Conservation (phyloP, 2,888 invertebrate genomes). For the Parelbella ahira region DNA sequence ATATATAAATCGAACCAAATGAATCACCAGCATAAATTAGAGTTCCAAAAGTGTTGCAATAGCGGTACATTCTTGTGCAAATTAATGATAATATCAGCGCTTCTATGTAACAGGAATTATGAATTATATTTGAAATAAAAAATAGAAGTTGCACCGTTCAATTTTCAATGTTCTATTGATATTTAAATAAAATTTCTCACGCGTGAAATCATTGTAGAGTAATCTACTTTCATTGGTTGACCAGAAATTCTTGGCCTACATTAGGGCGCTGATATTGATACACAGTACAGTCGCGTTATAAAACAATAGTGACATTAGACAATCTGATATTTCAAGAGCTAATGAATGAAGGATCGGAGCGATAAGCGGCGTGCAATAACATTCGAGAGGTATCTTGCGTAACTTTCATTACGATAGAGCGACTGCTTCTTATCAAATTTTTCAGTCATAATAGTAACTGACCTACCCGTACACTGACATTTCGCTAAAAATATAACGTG, state of each 20-base stretch:
- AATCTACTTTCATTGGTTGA: constrained; percentile 11
- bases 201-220: constrained; percentile 3
- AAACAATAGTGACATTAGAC: constrained; percentile 10
- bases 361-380: constrained; percentile 18
- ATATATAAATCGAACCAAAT: too few species aligned
- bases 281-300: not conserved
- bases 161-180: too few species aligned
- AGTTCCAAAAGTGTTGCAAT: too few species aligned
- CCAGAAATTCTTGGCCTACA: constrained; percentile 17
- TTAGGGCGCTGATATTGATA: constrained; percentile 13
- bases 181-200: not conserved
- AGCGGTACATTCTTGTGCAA: too few species aligned
- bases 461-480: constrained; percentile 67
- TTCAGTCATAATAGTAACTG: constrained; percentile 69
- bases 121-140: too few species aligned
- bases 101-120: too few species aligned
- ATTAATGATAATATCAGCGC: too few species aligned
- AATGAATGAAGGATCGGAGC: constrained; percentile 22
- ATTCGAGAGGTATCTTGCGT: constrained; percentile 27
- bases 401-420: constrained; percentile 31
- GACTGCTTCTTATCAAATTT: constrained; percentile 33
- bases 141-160: too few species aligned
- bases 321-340: constrained; percentile 13
- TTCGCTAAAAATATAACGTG: constrained; percentile 66
- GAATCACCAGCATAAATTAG: too few species aligned